phyloP scores from a whole-genome alignment of 2,888 invertebrate genomes.

The Blastobasis adustella region DNA sequence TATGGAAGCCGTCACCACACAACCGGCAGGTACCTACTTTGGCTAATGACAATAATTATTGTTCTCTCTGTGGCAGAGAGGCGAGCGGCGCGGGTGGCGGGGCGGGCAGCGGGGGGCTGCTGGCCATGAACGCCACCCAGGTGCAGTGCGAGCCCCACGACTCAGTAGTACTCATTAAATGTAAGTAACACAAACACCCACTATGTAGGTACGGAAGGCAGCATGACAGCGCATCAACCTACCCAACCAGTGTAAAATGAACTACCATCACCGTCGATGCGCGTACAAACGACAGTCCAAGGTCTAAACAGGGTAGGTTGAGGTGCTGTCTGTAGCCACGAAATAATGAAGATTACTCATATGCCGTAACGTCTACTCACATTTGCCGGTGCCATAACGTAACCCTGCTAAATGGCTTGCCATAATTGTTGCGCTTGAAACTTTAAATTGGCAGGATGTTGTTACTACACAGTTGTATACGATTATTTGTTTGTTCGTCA shows the following conservation, averaged over 20 bases:
- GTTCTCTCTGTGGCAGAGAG: slow-evolving; percentile 43
- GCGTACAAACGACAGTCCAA: no score
- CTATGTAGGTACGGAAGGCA: not conserved
- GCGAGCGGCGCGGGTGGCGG: slow-evolving; percentile 68
- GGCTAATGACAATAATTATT: slow-evolving; percentile 10
- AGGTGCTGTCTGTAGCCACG: not conserved
- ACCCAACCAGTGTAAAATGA: not conserved
- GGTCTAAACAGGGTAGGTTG: no score
- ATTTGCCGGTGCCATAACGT: no score
- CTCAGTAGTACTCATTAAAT: slow-evolving; percentile 83
- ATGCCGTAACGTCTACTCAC: no score
- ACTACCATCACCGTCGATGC: no score
- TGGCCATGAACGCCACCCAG: slow-evolving; percentile 74
- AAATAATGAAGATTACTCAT: no score
- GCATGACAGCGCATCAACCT: not conserved
- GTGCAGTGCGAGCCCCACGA: slow-evolving; percentile 82
- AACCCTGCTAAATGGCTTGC: no score
- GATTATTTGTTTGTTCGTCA: no score
- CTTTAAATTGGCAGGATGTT: no score
- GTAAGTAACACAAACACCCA: slow-evolving; percentile 65
- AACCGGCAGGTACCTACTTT: not conserved
- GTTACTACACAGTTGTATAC: no score
- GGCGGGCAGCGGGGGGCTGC: slow-evolving; percentile 67
- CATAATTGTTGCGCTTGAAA: no score
- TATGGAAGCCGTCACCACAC: no score